phyloP scores from a whole-genome alignment of 2,113 vertebrate genomes.

The Xenus cinereus region DNA sequence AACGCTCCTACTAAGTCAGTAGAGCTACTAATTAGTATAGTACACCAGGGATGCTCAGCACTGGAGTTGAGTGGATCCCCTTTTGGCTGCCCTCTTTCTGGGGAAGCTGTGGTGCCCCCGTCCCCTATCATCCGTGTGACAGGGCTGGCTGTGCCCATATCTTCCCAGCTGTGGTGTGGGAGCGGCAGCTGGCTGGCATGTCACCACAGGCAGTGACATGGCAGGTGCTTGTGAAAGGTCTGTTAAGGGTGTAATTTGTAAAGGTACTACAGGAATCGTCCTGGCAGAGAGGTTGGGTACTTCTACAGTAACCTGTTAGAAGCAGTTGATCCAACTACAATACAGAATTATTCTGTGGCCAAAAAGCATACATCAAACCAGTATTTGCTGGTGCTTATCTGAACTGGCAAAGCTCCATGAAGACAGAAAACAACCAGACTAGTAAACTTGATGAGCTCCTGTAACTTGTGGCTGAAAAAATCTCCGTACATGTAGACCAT shows the following conservation, averaged over 20 bases:
- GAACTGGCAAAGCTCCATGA: background rate
- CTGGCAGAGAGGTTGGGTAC: background rate
- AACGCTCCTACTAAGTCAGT: background rate
- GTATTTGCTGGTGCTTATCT: background rate
- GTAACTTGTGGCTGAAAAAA: background rate
- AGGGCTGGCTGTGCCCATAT: background rate
- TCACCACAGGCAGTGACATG: background rate
- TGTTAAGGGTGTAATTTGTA: background rate
- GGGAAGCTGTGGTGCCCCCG: background rate
- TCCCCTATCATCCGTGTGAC: fast-evolving
- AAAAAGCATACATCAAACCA: background rate
- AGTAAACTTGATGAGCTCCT: background rate
- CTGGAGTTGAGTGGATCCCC: background rate
- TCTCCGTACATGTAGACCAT: background rate
- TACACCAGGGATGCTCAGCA: background rate
- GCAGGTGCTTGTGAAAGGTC: background rate
- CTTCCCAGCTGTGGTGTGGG: background rate
- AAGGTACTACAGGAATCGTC: background rate
- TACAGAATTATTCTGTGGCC: background rate
- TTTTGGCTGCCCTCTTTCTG: background rate
- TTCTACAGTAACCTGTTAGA: background rate
- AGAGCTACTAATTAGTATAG: background rate
- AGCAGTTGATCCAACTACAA: background rate
- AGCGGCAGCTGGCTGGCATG: background rate
- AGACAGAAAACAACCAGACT: background rate